A percentile compares a stretch with the other conserved stretches of the same genome.
phyloP scores from a whole-genome alignment of 2,888 invertebrate genomes.

The Anaspis maculata region DNA sequence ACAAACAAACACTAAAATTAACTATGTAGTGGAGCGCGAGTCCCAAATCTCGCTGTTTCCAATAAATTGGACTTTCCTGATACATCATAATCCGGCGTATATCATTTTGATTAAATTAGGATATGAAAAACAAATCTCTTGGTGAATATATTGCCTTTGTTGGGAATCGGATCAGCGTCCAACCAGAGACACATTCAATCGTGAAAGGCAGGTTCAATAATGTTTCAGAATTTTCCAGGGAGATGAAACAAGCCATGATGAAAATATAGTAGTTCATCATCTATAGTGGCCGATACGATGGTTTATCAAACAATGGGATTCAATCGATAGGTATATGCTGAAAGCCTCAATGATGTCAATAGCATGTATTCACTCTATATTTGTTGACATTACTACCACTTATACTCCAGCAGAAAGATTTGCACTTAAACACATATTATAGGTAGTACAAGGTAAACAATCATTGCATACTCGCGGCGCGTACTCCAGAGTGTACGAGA shows the following conservation, averaged over 20 bases:
- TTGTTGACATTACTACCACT: conserved; percentile 22
- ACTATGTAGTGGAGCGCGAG: too few species aligned
- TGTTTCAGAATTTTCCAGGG: conserved; percentile 14
- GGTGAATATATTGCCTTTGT: conserved; percentile 16
- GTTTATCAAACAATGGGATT: conserved; percentile 28
- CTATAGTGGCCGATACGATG: conserved; percentile 26
- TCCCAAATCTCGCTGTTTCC: background rate
- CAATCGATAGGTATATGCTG: conserved; percentile 21
- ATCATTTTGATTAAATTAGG: conserved; percentile 16
- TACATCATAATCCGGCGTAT: too few species aligned
- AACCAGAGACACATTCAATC: conserved; percentile 16
- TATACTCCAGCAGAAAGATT: too few species aligned
- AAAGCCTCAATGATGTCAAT: conserved; percentile 28
- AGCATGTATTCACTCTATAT: conserved; percentile 24
- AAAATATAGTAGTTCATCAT: conserved; percentile 24
- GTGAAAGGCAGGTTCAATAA: conserved; percentile 16
- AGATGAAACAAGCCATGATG: conserved; percentile 16
- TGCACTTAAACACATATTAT: too few species aligned
- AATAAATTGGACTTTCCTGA: too few species aligned
- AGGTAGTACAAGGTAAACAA: too few species aligned
- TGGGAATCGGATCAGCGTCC: conserved; percentile 14
- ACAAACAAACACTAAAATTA: conserved; percentile 3
- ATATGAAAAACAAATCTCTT: conserved; percentile 15
- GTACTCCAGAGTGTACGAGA: too few species aligned
- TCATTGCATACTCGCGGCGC: too few species aligned